Percentiles rank a stretch among this genome's conserved stretches.
These are phyloP conservation scores for Cromileptes altivelis DNA, from an alignment of 2,113 vertebrate species.

Conservation along the genomic window DNA sequence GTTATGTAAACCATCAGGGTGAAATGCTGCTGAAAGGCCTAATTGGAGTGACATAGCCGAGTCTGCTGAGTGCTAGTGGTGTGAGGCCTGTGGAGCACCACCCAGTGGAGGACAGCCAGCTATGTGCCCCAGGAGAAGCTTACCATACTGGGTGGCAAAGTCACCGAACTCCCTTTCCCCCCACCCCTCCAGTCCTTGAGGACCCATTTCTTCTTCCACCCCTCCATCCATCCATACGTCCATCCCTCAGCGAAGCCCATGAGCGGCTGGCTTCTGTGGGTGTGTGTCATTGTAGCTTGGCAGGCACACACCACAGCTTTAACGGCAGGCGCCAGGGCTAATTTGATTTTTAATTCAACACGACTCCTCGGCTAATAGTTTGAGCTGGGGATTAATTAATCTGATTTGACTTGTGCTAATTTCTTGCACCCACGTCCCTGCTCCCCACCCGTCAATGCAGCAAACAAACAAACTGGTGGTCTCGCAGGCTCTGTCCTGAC, in stretches of 20 bases:
- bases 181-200: constrained; percentile 48
- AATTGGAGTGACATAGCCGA: constrained; percentile 33
- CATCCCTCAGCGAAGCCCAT: constrained; percentile 69
- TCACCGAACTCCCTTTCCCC: constrained; percentile 54
- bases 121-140: constrained; percentile 48
- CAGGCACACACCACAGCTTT: constrained; percentile 67
- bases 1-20: constrained; percentile 50
- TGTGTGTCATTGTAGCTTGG: constrained; percentile 77
- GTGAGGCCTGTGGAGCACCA: constrained; percentile 49
- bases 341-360: constrained; percentile 88
- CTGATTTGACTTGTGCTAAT: constrained; percentile 86
- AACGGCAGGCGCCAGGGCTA: constrained; percentile 78
- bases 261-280: constrained; percentile 73
- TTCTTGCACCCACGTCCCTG: constrained; percentile 68
- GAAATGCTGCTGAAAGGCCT: constrained; percentile 43
- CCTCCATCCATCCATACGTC: constrained; percentile 38
- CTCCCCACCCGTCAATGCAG: constrained; percentile 53
- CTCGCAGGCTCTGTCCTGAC: constrained; percentile 67
- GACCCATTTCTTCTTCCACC: constrained; percentile 52
- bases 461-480: constrained; percentile 72
- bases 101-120: constrained; percentile 51
- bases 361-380: constrained; percentile 82
- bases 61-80: constrained; percentile 33
- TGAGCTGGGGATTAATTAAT: constrained; percentile 84
- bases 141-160: constrained; percentile 72